Percentiles rank a stretch among this genome's conserved stretches.
Conservation (phyloP, 2,797 vertebrate species). For the Enteromius afrohamiltoni region DNA sequence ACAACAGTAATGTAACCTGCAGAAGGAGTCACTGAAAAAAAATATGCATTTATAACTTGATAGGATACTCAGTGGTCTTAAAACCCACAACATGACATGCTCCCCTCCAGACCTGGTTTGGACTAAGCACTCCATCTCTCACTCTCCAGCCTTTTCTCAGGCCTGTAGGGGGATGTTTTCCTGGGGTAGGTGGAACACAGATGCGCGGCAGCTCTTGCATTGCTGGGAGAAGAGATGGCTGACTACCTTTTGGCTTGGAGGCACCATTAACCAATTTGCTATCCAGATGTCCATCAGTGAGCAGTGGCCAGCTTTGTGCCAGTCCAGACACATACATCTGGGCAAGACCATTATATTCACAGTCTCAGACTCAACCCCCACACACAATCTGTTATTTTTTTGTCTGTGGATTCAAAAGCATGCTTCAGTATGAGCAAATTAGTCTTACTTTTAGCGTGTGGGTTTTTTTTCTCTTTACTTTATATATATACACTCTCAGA, state of each 20-base stretch:
- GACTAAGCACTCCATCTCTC: slow-evolving; percentile 39
- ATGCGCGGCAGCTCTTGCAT: slow-evolving; percentile 63
- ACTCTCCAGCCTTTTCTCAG: slow-evolving; percentile 41
- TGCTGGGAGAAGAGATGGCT: slow-evolving; percentile 74
- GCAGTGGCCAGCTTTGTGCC: slow-evolving; percentile 77
- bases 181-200: slow-evolving; percentile 62
- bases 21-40: not conserved
- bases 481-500: not conserved
- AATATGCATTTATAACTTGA: slow-evolving; percentile 37
- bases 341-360: slow-evolving; percentile 51
- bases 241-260: slow-evolving; percentile 84
- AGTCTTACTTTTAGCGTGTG: not conserved
- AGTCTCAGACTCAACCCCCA: slow-evolving; percentile 56
- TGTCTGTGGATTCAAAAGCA: slow-evolving; percentile 16
- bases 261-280: slow-evolving; percentile 87
- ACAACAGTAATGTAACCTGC: not conserved
- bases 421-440: not conserved
- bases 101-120: slow-evolving; percentile 32
- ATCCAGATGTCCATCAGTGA: slow-evolving; percentile 86
- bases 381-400: slow-evolving; percentile 64
- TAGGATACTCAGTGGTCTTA: slow-evolving; percentile 32
- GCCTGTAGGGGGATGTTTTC: slow-evolving; percentile 62
- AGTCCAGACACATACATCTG: slow-evolving; percentile 67
- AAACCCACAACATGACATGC: slow-evolving; percentile 41
- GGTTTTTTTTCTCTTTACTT: not conserved